phyloP scores from a whole-genome alignment of 2,888 invertebrate genomes.

The Drosophila neoperkinsi region DNA sequence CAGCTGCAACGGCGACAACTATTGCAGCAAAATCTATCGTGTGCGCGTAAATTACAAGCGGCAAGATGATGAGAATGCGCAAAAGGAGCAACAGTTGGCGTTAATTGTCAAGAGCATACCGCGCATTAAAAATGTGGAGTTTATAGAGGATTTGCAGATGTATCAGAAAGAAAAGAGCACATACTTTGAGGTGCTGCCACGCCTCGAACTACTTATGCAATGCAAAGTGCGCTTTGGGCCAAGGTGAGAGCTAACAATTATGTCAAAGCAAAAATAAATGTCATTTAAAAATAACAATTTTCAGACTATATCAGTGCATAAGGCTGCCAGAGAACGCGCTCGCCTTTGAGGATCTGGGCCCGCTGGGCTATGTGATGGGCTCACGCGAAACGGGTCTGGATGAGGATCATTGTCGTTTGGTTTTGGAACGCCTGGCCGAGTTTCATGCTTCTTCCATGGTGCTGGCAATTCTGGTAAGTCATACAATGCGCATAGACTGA shows the following conservation, averaged over 20 bases:
- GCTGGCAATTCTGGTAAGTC: constrained; percentile 85
- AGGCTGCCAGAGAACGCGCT: constrained; percentile 74
- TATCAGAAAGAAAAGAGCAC: constrained; percentile 85
- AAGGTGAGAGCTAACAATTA: constrained; percentile 55
- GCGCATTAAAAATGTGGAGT: constrained; percentile 52
- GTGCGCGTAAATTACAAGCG: constrained; percentile 60
- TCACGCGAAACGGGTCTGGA: constrained; percentile 86
- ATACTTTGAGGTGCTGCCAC: constrained; percentile 83
- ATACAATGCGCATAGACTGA: neutral
- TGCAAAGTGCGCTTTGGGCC: constrained; percentile 73
- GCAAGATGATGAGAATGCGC: neutral
- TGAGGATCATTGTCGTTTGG: constrained; percentile 85
- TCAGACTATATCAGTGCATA: constrained; percentile 74
- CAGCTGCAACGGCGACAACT: constrained; percentile 81
- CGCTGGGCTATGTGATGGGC: constrained; percentile 86
- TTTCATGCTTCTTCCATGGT: constrained; percentile 87
- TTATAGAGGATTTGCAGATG: constrained; percentile 84
- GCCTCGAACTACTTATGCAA: constrained; percentile 84
- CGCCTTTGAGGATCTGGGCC: constrained; percentile 84
- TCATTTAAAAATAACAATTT: neutral
- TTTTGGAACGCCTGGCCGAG: constrained; percentile 86
- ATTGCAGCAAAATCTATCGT: constrained; percentile 82
- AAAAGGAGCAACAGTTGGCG: constrained; percentile 19
- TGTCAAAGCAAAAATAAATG: too few relatives aligned
- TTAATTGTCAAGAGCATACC: constrained; percentile 72